Conservation (phyloP, 2,113 vertebrate species). For the Falcunculus frontatus region DNA sequence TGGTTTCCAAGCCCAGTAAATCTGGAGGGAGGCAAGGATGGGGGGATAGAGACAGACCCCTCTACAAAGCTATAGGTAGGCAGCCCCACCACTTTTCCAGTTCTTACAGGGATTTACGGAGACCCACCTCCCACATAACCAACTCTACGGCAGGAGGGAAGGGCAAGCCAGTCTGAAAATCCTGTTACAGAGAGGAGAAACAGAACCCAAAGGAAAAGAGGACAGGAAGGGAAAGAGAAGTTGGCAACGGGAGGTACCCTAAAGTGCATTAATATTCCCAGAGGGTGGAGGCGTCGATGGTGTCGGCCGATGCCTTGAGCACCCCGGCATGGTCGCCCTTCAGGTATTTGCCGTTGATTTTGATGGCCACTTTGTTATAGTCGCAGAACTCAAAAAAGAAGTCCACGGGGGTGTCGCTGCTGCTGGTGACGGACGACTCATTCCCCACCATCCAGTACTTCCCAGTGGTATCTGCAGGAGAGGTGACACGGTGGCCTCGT, state of each 20-base stretch:
- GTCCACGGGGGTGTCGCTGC: conserved; percentile 89
- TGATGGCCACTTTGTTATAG: conserved; percentile 96
- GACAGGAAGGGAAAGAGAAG: not conserved
- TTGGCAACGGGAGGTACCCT: not conserved
- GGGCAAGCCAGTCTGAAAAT: conserved; percentile 31
- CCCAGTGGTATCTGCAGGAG: conserved; percentile 85
- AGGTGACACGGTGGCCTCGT: not conserved
- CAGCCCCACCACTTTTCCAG: conserved; percentile 66
- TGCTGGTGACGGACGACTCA: conserved; percentile 91
- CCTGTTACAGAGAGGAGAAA: conserved; percentile 33
- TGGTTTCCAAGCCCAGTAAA: conserved; percentile 12
- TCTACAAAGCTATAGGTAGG: not conserved
- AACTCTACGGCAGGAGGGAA: not conserved
- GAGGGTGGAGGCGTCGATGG: conserved; percentile 88
- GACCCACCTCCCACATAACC: not conserved
- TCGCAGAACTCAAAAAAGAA: conserved; percentile 98
- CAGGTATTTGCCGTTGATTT: conserved; percentile 89
- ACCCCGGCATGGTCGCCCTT: conserved; percentile 96
- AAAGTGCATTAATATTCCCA: conserved; percentile 91
- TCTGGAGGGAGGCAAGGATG: not conserved
- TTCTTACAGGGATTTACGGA: conserved; percentile 50
- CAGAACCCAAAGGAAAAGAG: not conserved
- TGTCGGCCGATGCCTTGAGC: conserved; percentile 89
- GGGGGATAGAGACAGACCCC: not conserved
- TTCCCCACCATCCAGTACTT: conserved; percentile 97